Percentiles rank a stretch among this genome's conserved stretches.
Evolutionary conservation across 2,888 invertebrate species (phyloP).

Genomic region (Microctonus brassicae): DNA sequence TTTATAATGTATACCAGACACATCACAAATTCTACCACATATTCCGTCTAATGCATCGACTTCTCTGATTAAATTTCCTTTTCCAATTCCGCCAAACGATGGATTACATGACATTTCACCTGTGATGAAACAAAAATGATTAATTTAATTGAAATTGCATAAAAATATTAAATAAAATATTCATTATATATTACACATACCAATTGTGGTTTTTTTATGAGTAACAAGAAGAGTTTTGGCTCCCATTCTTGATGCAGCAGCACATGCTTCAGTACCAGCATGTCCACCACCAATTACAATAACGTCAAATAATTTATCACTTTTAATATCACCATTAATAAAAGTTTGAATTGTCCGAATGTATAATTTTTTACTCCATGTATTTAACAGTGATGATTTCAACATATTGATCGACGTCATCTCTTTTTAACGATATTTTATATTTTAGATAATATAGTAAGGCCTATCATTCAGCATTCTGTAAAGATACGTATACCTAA

Average conservation of each 20-base stretch:
- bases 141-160: neutral
- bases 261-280: constrained; percentile 90
- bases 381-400: constrained; percentile 14
- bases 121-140: constrained; percentile 55
- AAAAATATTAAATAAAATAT: neutral
- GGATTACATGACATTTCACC: constrained; percentile 96
- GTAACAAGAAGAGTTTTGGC: constrained; percentile 84
- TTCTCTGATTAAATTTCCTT: constrained; percentile 89
- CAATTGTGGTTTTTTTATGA: constrained; percentile 86
- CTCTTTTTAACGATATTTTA: constrained; percentile 32
- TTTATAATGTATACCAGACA: constrained; percentile 85
- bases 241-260: constrained; percentile 87
- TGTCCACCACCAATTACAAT: constrained; percentile 92
- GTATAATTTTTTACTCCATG: constrained; percentile 3
- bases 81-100: constrained; percentile 93
- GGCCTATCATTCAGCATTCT: constrained; percentile 76
- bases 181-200: constrained; percentile 66
- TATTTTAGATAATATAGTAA: constrained; percentile 67
- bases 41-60: constrained; percentile 91
- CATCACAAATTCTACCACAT: constrained; percentile 84
- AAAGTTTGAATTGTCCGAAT: constrained; percentile 21
- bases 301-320: constrained; percentile 74
- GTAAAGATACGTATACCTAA: constrained; percentile 87
- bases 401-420: constrained; percentile 37
- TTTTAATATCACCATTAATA: constrained; percentile 23